Conservation (phyloP, 2,113 vertebrate species). For the Nycticorax nycticorax region DNA sequence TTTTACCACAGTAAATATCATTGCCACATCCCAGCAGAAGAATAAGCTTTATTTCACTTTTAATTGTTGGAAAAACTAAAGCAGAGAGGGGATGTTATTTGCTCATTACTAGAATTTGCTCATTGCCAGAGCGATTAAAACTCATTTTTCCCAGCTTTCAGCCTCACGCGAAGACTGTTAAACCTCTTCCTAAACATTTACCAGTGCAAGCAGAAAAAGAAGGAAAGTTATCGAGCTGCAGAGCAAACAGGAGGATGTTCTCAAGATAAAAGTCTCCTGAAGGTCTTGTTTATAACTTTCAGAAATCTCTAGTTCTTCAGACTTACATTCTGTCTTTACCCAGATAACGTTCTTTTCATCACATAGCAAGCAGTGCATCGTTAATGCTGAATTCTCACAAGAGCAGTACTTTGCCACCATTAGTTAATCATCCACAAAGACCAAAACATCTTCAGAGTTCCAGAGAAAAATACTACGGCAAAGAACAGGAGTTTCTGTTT, state of each 20-base stretch:
- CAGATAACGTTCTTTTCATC: not conserved
- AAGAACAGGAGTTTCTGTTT: not conserved
- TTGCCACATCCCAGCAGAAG: not conserved
- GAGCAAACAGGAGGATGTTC: not conserved
- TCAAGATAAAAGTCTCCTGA: not conserved
- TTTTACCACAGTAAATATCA: not conserved
- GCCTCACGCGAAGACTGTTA: not conserved
- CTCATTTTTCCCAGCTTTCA: not conserved
- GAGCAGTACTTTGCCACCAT: not conserved
- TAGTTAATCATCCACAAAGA: slow-evolving; percentile 28
- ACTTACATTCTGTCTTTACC: not conserved
- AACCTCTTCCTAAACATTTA: not conserved
- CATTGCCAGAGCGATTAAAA: not conserved
- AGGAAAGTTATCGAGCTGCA: not conserved
- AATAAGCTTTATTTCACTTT: not conserved
- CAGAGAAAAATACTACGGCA: not conserved
- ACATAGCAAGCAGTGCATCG: not conserved
- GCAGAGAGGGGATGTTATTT: not conserved
- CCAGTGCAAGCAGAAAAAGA: not conserved
- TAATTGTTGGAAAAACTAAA: not conserved
- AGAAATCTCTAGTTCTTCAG: not conserved
- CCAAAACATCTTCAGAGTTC: not conserved
- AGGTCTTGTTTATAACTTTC: not conserved
- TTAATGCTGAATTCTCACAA: not conserved
- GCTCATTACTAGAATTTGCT: not conserved